Evolutionary conservation across 2,888 invertebrate species (phyloP), one percentile per base, ranked within the genome.

Genomic region (Cephonodes hylas): DNA sequence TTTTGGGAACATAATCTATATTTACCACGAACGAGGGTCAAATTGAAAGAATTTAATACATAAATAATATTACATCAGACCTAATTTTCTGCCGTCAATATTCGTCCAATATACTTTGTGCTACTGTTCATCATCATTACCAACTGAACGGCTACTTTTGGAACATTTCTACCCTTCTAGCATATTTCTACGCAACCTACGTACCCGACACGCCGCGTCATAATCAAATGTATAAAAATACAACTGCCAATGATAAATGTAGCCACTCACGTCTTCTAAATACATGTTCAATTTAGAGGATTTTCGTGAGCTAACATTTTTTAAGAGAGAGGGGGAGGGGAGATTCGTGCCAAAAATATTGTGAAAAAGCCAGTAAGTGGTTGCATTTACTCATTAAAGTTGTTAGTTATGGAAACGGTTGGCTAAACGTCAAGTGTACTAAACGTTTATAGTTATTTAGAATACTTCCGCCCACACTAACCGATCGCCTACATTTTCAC

Each of bases 381-480:
- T 38, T n/a, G 13, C 3, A 3, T 2, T 38, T 38, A 38, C n/a
- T 38, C 2, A 38, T 3, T 2, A 5, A 38, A 38, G n/a, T 38
- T 3, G n/a, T n/a, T n/a, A n/a, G n/a, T 13, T 38, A 18, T 10
- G n/a, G 22, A 10, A 46, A 13, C 18, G 53, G 10, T 53, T 31
- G 53, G 53, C 53, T 53, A 10, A 53, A 53, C 27, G 53, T 53
- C 10, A 31, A 53, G 27, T 31, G 18, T 22, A 42, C 58, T 42
- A 58, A 42, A 58, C 23, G 15, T 15, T 59, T 44, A 44, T 27
- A 53, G 18, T 27, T 53, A 53, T 53, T 53, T 53, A 53, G 53
- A 53, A 53, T 53, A 53, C 13, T 22, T 45, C 27, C 48, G 25
- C 42, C 18, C 42, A 25, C 25, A 15, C 23, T 22, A 44, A 22